phyloP scores from a whole-genome alignment of 2,888 invertebrate species.

The Dasysyrphus albostriatus region DNA sequence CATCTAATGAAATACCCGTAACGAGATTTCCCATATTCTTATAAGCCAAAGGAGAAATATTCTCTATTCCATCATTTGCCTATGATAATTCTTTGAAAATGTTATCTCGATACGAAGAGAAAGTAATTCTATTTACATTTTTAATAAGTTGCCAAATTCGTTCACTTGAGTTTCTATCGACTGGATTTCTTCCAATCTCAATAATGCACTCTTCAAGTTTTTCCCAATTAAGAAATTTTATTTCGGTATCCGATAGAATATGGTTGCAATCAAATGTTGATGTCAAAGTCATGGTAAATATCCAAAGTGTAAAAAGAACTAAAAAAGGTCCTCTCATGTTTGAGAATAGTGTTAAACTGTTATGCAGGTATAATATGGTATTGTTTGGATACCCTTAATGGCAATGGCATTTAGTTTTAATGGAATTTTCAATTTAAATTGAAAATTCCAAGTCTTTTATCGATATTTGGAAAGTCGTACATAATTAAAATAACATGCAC shows the following conservation, averaged over 20 bases:
- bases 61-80: constrained; percentile 78
- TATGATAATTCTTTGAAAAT: constrained; percentile 38
- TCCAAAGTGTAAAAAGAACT: background rate
- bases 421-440: constrained; percentile 20
- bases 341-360: background rate
- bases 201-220: constrained; percentile 77
- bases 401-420: constrained; percentile 5
- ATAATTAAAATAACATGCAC: background rate
- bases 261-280: constrained; percentile 74
- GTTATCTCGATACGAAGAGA: background rate
- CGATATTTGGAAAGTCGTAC: background rate
- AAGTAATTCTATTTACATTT: constrained; percentile 67
- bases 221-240: constrained; percentile 76
- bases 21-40: constrained; percentile 78
- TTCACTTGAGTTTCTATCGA: constrained; percentile 76
- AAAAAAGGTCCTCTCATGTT: constrained; percentile 20
- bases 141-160: constrained; percentile 79
- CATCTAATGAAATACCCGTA: constrained; percentile 84
- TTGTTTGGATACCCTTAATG: background rate
- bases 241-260: constrained; percentile 69
- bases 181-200: constrained; percentile 74
- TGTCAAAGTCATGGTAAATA: background rate
- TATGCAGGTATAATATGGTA: too few relatives aligned
- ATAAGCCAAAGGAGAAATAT: constrained; percentile 77
- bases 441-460: background rate